These are phyloP conservation scores for Origma solitaria DNA, from an alignment of 2,113 vertebrate species.

Conservation along the genomic window DNA sequence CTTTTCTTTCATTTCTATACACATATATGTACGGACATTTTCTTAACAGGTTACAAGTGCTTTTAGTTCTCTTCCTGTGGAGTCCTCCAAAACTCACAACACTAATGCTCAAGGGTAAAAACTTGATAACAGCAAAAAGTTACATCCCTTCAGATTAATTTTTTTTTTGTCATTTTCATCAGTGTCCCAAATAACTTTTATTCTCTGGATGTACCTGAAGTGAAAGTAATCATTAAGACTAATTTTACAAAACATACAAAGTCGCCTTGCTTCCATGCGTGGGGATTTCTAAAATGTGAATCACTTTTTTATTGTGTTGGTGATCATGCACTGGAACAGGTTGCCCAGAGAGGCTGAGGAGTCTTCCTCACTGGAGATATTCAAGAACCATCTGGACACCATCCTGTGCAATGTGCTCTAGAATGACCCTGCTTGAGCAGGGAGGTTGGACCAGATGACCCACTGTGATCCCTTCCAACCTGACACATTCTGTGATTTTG, in stretches of 20 bases:
- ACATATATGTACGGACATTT: neutral
- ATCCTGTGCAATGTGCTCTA: neutral
- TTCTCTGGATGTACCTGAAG: neutral
- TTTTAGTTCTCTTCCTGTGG: neutral
- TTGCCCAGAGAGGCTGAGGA: neutral
- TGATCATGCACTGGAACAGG: neutral
- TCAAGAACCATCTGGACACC: neutral
- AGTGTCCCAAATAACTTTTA: neutral
- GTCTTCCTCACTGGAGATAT: neutral
- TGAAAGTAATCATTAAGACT: neutral
- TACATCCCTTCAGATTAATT: neutral
- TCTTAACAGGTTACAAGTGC: neutral
- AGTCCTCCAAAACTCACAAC: neutral
- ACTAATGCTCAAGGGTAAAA: neutral
- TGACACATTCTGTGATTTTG: neutral
- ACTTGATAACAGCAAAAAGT: neutral
- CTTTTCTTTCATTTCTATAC: neutral
- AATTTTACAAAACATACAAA: neutral
- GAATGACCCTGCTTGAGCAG: neutral
- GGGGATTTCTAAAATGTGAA: neutral
- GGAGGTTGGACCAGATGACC: neutral
- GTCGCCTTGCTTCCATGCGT: neutral
- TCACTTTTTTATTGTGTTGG: neutral
- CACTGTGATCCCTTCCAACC: neutral
- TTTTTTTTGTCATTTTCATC: neutral